These are phyloP conservation scores for Baryphthengus martii DNA, from an alignment of 2,113 vertebrate genomes.

Conservation along the genomic window DNA sequence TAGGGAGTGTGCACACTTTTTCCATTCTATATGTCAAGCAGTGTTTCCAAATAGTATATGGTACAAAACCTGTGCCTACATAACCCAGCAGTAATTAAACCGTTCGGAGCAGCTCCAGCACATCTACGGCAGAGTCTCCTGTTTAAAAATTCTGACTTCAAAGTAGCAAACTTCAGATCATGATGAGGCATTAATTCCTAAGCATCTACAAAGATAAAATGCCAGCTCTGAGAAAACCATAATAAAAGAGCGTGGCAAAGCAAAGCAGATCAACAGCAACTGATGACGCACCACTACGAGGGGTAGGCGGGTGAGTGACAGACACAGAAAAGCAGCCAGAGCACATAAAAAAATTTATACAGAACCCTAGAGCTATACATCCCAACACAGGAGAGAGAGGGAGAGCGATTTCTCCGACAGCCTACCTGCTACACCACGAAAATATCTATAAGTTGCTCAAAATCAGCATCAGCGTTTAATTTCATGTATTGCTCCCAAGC, in stretches of 20 bases:
- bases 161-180: not conserved
- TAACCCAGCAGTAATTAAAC: conserved; percentile 56
- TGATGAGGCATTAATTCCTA: not conserved
- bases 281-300: not conserved
- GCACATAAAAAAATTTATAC: not conserved
- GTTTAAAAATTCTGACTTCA: conserved; percentile 42
- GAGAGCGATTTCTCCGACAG: not conserved
- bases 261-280: not conserved
- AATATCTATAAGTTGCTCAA: not conserved
- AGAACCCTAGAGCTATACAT: not conserved
- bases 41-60: conserved; percentile 45
- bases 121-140: conserved; percentile 2
- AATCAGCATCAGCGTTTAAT: conserved; percentile 15
- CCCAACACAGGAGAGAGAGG: not conserved
- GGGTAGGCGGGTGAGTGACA: not conserved
- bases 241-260: not conserved
- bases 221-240: not conserved
- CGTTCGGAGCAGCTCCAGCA: conserved; percentile 12
- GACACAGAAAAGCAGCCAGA: not conserved
- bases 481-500: not conserved
- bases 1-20: conserved; percentile 43
- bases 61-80: conserved; percentile 29
- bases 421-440: not conserved
- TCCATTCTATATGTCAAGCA: conserved; percentile 18
- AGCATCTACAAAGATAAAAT: not conserved